Conservation (phyloP, 2,113 vertebrate species). For the Laticauda laticaudata region DNA sequence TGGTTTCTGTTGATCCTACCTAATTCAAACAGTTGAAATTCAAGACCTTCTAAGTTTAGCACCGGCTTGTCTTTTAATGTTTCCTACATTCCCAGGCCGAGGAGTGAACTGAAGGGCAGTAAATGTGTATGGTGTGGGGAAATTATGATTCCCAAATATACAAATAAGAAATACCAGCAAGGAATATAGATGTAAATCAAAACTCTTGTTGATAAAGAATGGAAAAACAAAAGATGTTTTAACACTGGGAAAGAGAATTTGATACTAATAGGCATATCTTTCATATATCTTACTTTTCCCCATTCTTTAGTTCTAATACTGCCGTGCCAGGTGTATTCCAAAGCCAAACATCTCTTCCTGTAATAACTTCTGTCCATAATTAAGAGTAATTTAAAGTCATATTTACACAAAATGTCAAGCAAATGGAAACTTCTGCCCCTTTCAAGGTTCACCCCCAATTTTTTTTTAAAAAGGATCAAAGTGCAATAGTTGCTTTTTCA, state of each 20-base stretch:
- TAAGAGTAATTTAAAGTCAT: conserved; percentile 9
- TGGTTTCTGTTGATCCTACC: not conserved
- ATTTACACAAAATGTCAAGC: not conserved
- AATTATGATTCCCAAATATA: not conserved
- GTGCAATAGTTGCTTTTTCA: not conserved
- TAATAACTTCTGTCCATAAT: not conserved
- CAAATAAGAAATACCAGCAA: not conserved
- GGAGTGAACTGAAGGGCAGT: not conserved
- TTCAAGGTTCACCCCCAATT: not conserved
- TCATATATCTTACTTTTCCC: no score
- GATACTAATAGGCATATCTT: not conserved
- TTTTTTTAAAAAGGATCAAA: not conserved
- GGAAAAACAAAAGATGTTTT: not conserved
- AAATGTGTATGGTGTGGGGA: not conserved
- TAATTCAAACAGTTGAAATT: conserved; percentile 2
- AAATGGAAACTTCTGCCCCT: not conserved
- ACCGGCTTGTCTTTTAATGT: not conserved
- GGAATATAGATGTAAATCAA: not conserved
- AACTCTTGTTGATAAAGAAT: not conserved
- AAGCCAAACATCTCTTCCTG: not conserved
- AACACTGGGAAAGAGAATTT: not conserved
- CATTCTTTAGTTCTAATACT: not conserved
- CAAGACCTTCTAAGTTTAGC: not conserved
- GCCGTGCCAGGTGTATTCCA: not conserved
- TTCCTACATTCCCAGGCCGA: not conserved